A percentile compares a stretch with the other conserved stretches of the same genome.
phyloP scores from a whole-genome alignment of 1,140 invertebrate species.

The Drosophila trapezifrons region DNA sequence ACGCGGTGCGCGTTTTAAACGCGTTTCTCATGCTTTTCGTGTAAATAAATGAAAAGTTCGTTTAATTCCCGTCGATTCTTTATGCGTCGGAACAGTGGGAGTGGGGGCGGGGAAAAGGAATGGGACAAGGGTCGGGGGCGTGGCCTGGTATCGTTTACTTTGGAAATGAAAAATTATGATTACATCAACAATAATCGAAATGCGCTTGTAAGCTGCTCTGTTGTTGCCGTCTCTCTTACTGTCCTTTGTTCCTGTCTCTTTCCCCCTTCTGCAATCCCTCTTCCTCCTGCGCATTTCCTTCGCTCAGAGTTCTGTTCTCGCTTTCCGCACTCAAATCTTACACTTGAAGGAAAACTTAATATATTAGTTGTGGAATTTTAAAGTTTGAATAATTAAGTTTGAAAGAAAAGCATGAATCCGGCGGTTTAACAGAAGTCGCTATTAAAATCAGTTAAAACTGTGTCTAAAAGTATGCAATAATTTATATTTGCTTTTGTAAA shows the following conservation, averaged over 20 bases:
- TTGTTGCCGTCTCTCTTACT: slow-evolving; percentile 29
- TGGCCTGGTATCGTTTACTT: slow-evolving; percentile 73
- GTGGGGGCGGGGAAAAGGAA: neutral
- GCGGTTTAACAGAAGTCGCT: neutral
- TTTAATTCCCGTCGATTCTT: slow-evolving; percentile 78
- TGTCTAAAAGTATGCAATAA: neutral
- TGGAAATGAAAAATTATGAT: slow-evolving; percentile 83
- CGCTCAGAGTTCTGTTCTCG: slow-evolving; percentile 29
- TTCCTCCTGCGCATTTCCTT: slow-evolving; percentile 29
- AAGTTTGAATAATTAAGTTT: no score
- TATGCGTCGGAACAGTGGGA: slow-evolving; percentile 33
- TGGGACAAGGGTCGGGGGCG: slow-evolving; percentile 8
- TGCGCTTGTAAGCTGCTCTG: slow-evolving; percentile 75
- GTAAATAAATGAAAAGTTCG: slow-evolving; percentile 81
- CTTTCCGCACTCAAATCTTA: slow-evolving; percentile 37
- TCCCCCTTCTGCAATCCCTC: neutral
- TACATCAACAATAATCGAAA: slow-evolving; percentile 83
- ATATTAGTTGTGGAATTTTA: neutral
- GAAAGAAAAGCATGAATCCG: neutral
- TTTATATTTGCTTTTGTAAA: no score
- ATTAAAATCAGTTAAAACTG: neutral
- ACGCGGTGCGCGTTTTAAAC: slow-evolving; percentile 69
- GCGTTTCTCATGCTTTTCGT: slow-evolving; percentile 69
- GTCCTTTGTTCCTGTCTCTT: slow-evolving; percentile 15
- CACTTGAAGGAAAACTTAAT: neutral